Evolutionary conservation across 2,797 vertebrate species (phyloP).

Genomic region (Merluccius polli): DNA sequence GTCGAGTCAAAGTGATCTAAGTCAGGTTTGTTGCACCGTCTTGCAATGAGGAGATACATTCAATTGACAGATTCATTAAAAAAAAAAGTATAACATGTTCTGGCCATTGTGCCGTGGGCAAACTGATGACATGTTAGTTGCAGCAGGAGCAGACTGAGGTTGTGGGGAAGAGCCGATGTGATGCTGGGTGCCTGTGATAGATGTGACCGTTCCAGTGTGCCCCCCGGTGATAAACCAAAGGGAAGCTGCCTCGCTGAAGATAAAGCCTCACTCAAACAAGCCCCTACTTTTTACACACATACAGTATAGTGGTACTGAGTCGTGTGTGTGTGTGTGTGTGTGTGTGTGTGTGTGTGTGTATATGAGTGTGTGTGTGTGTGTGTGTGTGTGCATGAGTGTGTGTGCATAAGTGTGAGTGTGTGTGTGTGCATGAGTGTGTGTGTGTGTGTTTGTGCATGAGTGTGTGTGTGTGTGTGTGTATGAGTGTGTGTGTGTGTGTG

Average conservation of each 20-base stretch:
- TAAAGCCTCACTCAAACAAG: neutral
- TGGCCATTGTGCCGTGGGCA: neutral
- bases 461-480: neutral
- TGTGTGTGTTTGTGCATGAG: constrained; percentile 1
- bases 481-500: neutral
- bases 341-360: too few relatives aligned
- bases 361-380: too few relatives aligned
- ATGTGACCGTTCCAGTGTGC: neutral
- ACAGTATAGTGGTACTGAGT: too few relatives aligned
- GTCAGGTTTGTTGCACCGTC: neutral
- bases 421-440: constrained; percentile 5
- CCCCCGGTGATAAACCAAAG: constrained; percentile 12
- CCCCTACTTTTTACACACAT: too few relatives aligned
- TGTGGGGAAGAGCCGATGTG: too few relatives aligned
- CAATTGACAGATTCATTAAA: neutral
- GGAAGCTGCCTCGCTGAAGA: constrained; percentile 1
- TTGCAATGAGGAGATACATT: neutral
- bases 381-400: too few relatives aligned
- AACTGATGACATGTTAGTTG: neutral
- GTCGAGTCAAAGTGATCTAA: neutral
- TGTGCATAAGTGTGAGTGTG: neutral
- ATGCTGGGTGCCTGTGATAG: neutral
- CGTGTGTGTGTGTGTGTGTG: too few relatives aligned
- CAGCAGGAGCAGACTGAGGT: too few relatives aligned
- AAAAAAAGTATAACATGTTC: neutral